Evolutionary conservation across 35 echinoderm and acorn worm genomes (phyloP).

Genomic region (Ophiothrix spiculata): DNA sequence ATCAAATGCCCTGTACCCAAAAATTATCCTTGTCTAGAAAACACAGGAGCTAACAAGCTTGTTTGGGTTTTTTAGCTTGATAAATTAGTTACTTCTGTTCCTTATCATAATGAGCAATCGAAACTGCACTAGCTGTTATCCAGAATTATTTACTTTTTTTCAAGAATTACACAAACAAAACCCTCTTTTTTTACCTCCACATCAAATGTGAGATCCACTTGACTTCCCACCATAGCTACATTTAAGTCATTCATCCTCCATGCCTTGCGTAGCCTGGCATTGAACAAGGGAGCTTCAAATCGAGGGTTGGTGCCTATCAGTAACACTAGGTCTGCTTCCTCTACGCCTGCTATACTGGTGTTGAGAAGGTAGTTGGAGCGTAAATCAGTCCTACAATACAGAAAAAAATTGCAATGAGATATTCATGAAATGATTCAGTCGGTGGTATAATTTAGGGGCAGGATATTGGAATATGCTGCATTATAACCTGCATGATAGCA

Average conservation of each 20-base stretch:
- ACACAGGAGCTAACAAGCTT: too few species aligned
- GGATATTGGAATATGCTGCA: too few species aligned
- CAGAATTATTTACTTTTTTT: too few species aligned
- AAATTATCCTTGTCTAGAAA: too few species aligned
- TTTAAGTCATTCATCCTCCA: slow-evolving; percentile 93
- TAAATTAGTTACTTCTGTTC: too few species aligned
- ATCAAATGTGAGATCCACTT: slow-evolving; percentile 87
- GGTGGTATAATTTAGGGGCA: background rate
- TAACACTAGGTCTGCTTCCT: slow-evolving; percentile 91
- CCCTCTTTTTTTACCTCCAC: slow-evolving; percentile 82
- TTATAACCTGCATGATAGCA: too few species aligned
- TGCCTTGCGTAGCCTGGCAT: slow-evolving; percentile 84
- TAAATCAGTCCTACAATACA: slow-evolving; percentile 71
- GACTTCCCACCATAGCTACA: slow-evolving; percentile 69
- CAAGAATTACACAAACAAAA: too few species aligned
- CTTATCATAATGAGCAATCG: too few species aligned
- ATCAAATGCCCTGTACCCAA: too few species aligned
- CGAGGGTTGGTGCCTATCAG: slow-evolving; percentile 88
- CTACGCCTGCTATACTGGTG: slow-evolving; percentile 90
- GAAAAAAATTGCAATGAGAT: too few species aligned
- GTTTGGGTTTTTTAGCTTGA: too few species aligned
- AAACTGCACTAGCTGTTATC: too few species aligned
- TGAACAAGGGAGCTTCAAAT: slow-evolving; percentile 94
- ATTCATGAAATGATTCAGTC: background rate
- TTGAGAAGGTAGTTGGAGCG: slow-evolving; percentile 96